Percentiles rank a stretch among this genome's conserved stretches.
phyloP scores from a whole-genome alignment of 2,888 invertebrate genomes.

The Cheilosia urbana region DNA sequence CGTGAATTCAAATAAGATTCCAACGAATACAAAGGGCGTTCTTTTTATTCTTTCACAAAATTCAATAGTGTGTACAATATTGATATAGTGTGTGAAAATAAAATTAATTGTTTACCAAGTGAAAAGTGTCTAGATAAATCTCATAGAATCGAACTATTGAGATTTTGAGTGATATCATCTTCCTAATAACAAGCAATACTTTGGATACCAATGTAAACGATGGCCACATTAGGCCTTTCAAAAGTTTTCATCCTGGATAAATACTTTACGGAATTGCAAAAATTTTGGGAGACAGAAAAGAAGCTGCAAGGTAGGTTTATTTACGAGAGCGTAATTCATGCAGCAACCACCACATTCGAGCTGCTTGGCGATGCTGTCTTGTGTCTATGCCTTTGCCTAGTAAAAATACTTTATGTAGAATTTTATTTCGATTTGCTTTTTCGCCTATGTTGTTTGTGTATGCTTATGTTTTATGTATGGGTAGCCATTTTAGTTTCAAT shows the following conservation, averaged over 20 bases:
- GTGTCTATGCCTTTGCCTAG: no score
- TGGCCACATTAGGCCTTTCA: slow-evolving; percentile 98
- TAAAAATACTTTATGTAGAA: slow-evolving; percentile 2
- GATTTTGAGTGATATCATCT: slow-evolving; percentile 43
- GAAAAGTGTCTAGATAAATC: slow-evolving; percentile 13
- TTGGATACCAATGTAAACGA: slow-evolving; percentile 84
- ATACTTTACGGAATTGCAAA: slow-evolving; percentile 97
- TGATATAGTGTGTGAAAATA: not conserved
- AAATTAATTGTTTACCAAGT: not conserved
- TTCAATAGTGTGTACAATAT: not conserved
- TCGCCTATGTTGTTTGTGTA: slow-evolving; percentile 5
- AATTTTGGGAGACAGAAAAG: slow-evolving; percentile 98
- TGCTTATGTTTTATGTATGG: no score
- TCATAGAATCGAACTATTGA: slow-evolving; percentile 25
- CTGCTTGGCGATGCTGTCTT: no score
- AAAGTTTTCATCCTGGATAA: slow-evolving; percentile 99
- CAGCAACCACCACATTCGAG: no score
- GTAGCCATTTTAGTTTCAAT: slow-evolving; percentile 65
- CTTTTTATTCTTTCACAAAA: slow-evolving; percentile 1
- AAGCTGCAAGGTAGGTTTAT: slow-evolving; percentile 94
- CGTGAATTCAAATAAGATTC: slow-evolving; percentile 63
- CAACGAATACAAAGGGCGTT: slow-evolving; percentile 26
- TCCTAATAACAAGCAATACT: slow-evolving; percentile 55
- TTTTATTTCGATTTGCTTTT: slow-evolving; percentile 30
- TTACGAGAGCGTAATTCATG: not conserved